phyloP scores from a whole-genome alignment of 2,797 vertebrate genomes.

The Meda fulgida region DNA sequence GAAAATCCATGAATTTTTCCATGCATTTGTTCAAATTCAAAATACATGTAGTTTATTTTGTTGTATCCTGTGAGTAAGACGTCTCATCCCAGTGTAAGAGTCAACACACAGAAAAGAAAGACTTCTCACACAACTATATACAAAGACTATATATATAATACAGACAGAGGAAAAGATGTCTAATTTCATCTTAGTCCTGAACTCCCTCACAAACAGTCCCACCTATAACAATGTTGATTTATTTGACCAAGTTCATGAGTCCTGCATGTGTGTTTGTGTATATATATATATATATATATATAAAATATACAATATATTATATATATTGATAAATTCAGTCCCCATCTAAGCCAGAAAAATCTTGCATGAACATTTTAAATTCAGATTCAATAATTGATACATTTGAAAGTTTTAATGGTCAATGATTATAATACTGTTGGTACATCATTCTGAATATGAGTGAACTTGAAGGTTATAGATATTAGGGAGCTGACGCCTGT shows the following conservation, averaged over 20 bases:
- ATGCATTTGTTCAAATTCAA: conserved; percentile 28
- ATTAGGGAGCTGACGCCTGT: background rate
- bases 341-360: background rate
- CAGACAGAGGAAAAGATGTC: background rate
- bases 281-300: background rate
- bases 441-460: conserved; percentile 27
- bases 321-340: background rate
- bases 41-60: background rate
- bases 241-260: conserved; percentile 12
- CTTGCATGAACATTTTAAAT: background rate
- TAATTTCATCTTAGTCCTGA: background rate
- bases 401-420: conserved; percentile 6
- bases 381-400: background rate
- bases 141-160: background rate
- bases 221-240: background rate
- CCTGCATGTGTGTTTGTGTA: background rate
- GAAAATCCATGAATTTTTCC: no score
- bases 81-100: background rate
- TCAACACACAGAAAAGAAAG: conserved; percentile 1
- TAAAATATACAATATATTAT: no score
- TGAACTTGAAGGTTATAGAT: background rate
- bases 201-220: background rate
- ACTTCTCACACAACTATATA: background rate
- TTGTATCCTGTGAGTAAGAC: conserved; percentile 10
- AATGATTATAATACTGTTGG: conserved; percentile 13